These are phyloP conservation scores for Chionoecetes opilio DNA, from an alignment of 1,140 invertebrate species.

Conservation along the genomic window DNA sequence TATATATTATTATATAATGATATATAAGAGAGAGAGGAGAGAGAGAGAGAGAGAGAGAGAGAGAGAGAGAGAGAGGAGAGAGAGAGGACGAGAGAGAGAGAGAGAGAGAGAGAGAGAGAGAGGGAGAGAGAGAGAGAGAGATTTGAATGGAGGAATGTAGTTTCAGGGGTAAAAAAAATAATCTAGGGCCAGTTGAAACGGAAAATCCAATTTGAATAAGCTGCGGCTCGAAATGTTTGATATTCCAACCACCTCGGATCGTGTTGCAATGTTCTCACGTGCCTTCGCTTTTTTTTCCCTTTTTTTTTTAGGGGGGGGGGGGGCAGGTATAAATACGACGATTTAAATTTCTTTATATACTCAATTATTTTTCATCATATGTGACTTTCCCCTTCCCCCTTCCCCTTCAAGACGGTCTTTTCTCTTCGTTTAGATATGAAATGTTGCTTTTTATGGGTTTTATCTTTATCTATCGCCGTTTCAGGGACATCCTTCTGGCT, in stretches of 20 bases:
- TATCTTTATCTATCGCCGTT: too few species aligned
- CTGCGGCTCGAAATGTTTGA: neutral
- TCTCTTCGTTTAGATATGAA: too few species aligned
- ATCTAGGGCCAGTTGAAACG: neutral
- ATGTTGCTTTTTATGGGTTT: too few species aligned
- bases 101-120: neutral
- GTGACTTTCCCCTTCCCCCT: too few species aligned
- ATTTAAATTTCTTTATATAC: too few species aligned
- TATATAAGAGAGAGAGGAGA: neutral
- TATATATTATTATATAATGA: too few species aligned
- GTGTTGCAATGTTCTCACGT: neutral
- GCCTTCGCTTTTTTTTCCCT: neutral
- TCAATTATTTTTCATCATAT: too few species aligned
- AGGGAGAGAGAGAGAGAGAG: neutral
- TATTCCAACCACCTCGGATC: neutral
- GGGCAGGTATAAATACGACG: too few species aligned
- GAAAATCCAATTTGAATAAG: conserved; percentile 5
- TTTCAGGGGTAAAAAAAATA: neutral
- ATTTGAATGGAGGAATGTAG: neutral
- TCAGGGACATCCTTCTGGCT: too few species aligned
- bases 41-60: neutral
- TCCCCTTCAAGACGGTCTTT: too few species aligned
- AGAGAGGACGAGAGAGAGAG: too few species aligned
- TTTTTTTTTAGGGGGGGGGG: neutral
- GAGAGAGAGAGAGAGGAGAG: too few species aligned